Evolutionary conservation across 1,140 invertebrate genomes (phyloP), one percentile per base, ranked within the genome.

Genomic region (Cyrtorhinus lividipennis): DNA sequence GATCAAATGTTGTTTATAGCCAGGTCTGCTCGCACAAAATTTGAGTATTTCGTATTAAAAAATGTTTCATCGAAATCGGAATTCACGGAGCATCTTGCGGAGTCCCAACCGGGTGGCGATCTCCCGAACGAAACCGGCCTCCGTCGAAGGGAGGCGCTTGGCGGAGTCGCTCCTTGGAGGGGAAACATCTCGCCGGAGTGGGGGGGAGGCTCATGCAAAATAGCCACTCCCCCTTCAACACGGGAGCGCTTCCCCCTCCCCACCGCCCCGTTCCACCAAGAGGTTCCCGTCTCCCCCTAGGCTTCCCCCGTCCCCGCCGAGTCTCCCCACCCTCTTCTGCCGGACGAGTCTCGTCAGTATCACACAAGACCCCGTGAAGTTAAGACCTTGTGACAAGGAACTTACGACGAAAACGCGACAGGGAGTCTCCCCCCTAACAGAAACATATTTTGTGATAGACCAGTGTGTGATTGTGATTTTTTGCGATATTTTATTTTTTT

Each of bases 161-260:
- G n/a, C n/a, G n/a, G n/a, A n/a, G n/a, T n/a, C n/a, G n/a, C n/a
- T n/a, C n/a, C n/a, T n/a, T n/a, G n/a, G n/a, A n/a, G n/a, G n/a
- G n/a, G n/a, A n/a, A n/a, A n/a, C n/a, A n/a, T n/a, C n/a, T n/a
- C n/a, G n/a, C n/a, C n/a, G n/a, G n/a, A n/a, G n/a, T n/a, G n/a
- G n/a, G n/a, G n/a, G 56, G 56, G 15, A 23, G 56, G 30, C 30
- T 24, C n/a, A 59, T 59, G 58, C 58, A 59, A 59, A 58, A 59
- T 59, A 59, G 58, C 58, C 58, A 59, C 58, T 59, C 58, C 25
- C 25, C 58, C 58, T 26, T 26, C 24, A 15, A 26, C 56, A 15
- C 30, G 48, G 48, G 48, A 53, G 20, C 12, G 48, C 30, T 15
- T 38, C 10, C 48, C 38, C 8, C 8, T 44, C 38, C 38, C 38